Evolutionary conservation across 1,140 invertebrate genomes (phyloP).

Genomic region (Calephelis virginiensis): DNA sequence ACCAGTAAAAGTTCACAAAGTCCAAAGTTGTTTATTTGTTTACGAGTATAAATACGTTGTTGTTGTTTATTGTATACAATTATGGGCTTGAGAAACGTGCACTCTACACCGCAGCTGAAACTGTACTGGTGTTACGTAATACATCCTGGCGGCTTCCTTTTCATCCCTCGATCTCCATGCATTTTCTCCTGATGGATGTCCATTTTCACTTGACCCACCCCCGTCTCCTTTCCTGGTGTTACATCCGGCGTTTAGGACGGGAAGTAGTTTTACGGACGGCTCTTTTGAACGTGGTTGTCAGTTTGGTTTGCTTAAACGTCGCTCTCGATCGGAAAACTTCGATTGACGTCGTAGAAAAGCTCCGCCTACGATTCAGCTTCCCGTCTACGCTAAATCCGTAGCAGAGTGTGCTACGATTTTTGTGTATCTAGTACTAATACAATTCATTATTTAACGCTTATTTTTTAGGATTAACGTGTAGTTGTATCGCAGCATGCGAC

Average conservation of each 20-base stretch:
- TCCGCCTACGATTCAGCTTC: slow-evolving; percentile 48
- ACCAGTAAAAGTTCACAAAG: slow-evolving; percentile 14
- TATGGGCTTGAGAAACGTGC: slow-evolving; percentile 39
- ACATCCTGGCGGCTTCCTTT: slow-evolving; percentile 61
- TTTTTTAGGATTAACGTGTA: no score
- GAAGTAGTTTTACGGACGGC: slow-evolving; percentile 21
- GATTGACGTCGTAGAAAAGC: slow-evolving; percentile 39
- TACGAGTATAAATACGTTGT: slow-evolving; percentile 69
- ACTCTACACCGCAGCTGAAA: slow-evolving; percentile 37
- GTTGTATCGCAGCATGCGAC: no score
- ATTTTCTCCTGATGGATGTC: slow-evolving; percentile 47
- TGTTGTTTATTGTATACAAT: slow-evolving; percentile 63
- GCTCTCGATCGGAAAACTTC: slow-evolving; percentile 51
- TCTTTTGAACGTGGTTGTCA: slow-evolving; percentile 37
- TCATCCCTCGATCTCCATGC: slow-evolving; percentile 52
- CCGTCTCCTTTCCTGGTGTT: slow-evolving; percentile 16
- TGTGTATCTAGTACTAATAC: background rate
- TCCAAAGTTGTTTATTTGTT: slow-evolving; percentile 41
- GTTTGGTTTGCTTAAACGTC: slow-evolving; percentile 33
- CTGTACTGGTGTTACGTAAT: slow-evolving; percentile 69
- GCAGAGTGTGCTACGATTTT: slow-evolving; percentile 3
- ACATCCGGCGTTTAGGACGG: slow-evolving; percentile 11
- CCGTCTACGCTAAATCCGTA: slow-evolving; percentile 18
- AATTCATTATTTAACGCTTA: no score
- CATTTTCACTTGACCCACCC: slow-evolving; percentile 39